Evolutionary conservation across 2,888 invertebrate species (phyloP).

Genomic region (Calephelis perditalis): DNA sequence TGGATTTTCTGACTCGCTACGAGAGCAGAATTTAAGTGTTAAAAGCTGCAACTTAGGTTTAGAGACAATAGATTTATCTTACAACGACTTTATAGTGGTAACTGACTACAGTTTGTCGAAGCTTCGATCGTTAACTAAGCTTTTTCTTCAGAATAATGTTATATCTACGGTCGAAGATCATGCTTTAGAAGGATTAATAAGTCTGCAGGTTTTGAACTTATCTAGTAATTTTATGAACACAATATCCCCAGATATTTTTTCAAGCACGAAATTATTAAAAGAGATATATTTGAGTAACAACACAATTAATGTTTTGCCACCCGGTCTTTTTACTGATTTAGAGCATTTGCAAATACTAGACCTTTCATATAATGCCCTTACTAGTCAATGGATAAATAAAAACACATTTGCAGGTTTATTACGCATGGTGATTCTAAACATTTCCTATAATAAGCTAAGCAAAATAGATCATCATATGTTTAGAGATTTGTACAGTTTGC

Average conservation of each 20-base stretch:
- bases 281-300: constrained; percentile 87
- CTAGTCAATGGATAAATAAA: constrained; percentile 85
- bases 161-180: constrained; percentile 85
- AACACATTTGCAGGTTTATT: constrained; percentile 86
- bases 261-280: constrained; percentile 80
- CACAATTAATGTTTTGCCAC: constrained; percentile 84
- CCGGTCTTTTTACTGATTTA: constrained; percentile 83
- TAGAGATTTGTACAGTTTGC: constrained; percentile 85
- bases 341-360: constrained; percentile 85
- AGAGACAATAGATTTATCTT: constrained; percentile 84
- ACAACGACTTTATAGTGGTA: constrained; percentile 84
- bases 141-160: constrained; percentile 86
- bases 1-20: constrained; percentile 84
- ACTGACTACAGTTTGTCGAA: constrained; percentile 84
- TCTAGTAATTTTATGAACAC: constrained; percentile 87
- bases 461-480: constrained; percentile 84
- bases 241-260: constrained; percentile 86
- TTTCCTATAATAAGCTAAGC: constrained; percentile 83
- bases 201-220: constrained; percentile 84
- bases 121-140: constrained; percentile 81
- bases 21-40: constrained; percentile 74
- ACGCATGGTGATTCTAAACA: constrained; percentile 85
- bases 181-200: constrained; percentile 82
- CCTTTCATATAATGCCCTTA: constrained; percentile 83
- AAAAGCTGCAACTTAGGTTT: constrained; percentile 83